Evolutionary conservation across 2,113 vertebrate genomes (phyloP), one percentile per base, ranked within the genome.

Genomic region (Oncorhynchus keta): DNA sequence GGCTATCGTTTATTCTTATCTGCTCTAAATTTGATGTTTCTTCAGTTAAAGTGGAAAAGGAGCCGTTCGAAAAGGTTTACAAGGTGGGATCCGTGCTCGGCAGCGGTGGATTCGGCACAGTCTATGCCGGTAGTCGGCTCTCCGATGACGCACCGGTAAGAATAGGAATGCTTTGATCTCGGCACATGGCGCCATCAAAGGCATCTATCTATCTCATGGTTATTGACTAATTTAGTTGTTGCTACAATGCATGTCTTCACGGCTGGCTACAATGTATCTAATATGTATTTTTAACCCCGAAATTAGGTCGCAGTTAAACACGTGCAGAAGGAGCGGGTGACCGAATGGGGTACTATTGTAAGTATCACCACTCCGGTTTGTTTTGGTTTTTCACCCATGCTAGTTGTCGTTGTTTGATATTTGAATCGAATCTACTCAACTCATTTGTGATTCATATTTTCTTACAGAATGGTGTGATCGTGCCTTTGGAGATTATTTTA

Each of bases 81-180:
- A 96, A 97, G 62, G 95, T 97, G 90, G 97, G 97, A 67, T 94
- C 96, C 0, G 96, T 97, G 59, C 88, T 99, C 78, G 97, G 97
- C 73, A 98, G 96, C 84, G 97, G 97, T 0, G 97, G 97, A 0
- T 99, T 99, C 70, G 97, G 97, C 35, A 98, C 97, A 0, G 97
- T 99, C 55, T 98, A 98, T 86, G 95, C 96, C 24, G 97, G 96
- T 39, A 96, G 84, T 87, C 92, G 97, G 82, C 82, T 97, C 79
- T 94, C 95, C 18, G 97, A 98, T 86, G 95, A 95, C 81, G 92
- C 97, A 85, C 96, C 96, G 96, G 97, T 98, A 90, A 96, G 94
- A 20, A 59, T 2, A 35, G 6, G 59, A 59, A n/a, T 69, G 74
- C 59, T 67, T 75, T 30, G 35, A 66, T 72, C 28, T 51, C 24